These are phyloP conservation scores for Quiscalus mexicanus DNA, from an alignment of 2,113 vertebrate genomes.

Conservation along the genomic window DNA sequence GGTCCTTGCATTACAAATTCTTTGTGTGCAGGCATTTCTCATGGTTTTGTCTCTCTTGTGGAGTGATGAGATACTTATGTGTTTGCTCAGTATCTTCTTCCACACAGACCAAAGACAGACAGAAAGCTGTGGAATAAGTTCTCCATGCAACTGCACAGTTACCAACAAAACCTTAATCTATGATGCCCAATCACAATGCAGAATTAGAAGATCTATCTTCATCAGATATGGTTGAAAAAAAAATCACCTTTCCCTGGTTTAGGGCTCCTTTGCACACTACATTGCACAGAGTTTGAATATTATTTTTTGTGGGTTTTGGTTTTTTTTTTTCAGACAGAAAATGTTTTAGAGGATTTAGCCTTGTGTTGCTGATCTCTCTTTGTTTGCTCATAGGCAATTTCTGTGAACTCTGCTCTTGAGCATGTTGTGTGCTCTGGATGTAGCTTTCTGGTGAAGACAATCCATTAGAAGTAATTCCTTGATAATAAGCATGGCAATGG, in stretches of 20 bases:
- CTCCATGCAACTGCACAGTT: neutral
- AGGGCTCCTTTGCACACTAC: neutral
- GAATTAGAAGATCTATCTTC: neutral
- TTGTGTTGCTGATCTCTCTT: neutral
- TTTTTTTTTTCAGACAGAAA: neutral
- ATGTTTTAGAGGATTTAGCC: neutral
- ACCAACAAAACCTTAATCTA: neutral
- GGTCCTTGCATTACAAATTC: neutral
- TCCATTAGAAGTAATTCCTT: neutral
- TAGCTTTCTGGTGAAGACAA: neutral
- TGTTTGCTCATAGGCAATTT: neutral
- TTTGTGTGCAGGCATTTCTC: neutral
- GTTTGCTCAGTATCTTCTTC: neutral
- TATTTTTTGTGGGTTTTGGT: neutral
- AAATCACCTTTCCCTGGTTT: neutral
- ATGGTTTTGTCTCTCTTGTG: neutral
- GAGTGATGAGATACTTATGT: neutral
- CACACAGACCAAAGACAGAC: neutral
- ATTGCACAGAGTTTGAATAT: neutral
- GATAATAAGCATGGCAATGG: neutral
- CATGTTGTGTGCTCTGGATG: neutral
- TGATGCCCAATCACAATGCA: neutral
- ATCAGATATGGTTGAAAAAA: neutral
- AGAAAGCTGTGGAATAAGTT: neutral
- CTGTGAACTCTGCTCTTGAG: neutral